These are phyloP conservation scores for Eptatretus atami DNA, from an alignment of 2,797 vertebrate genomes.

Conservation along the genomic window DNA sequence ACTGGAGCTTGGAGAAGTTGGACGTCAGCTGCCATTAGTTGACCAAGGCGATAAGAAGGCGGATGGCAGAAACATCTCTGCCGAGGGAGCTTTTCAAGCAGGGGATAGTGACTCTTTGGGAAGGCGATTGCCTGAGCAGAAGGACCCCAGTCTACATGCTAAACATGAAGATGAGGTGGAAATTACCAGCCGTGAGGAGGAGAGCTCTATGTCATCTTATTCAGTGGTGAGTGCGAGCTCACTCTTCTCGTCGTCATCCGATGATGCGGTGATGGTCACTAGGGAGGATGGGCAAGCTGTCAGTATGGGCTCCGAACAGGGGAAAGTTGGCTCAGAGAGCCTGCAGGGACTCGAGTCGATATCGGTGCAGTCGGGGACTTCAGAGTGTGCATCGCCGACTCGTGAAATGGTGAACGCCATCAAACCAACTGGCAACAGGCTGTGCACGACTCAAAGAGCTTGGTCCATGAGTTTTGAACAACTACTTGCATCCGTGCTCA, in stretches of 20 bases:
- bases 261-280: constrained; percentile 42
- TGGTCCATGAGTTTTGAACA: constrained; percentile 92
- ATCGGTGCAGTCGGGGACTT: neutral
- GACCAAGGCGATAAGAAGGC: constrained; percentile 19
- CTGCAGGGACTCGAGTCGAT: neutral
- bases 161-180: too few relatives aligned
- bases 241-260: constrained; percentile 42
- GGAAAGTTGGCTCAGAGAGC: neutral
- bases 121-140: neutral
- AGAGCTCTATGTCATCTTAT: constrained; percentile 60
- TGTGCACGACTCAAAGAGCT: constrained; percentile 19
- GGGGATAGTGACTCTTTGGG: neutral
- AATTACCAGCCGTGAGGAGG: constrained; percentile 23
- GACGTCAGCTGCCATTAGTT: constrained; percentile 34
- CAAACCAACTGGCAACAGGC: constrained; percentile 11
- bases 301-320: neutral
- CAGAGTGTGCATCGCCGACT: neutral
- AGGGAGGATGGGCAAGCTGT: constrained; percentile 11
- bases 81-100: neutral
- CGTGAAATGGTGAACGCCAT: constrained; percentile 13
- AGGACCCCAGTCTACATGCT: neutral
- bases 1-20: constrained; percentile 62
- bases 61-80: constrained; percentile 8
- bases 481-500: constrained; percentile 67
- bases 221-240: constrained; percentile 56